Evolutionary conservation across 2,888 invertebrate species (phyloP), one percentile per base, ranked within the genome.

Genomic region (Cheilosia pagana): DNA sequence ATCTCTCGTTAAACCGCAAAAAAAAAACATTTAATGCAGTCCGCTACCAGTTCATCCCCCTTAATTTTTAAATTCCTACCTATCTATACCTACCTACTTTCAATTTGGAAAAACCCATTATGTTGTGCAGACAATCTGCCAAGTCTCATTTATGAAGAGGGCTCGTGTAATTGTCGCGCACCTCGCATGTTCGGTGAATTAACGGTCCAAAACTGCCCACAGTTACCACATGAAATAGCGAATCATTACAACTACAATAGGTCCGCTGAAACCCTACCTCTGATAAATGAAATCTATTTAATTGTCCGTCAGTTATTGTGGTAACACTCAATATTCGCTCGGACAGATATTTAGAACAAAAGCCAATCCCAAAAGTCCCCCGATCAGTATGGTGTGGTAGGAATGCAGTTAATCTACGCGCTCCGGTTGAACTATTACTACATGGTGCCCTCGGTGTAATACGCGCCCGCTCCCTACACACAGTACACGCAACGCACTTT

Each of bases 221-320:
- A 28, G 12, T 16, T 21, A 23, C 25, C 16, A 8, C 21, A 59
- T 25, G 10, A 6, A 67, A 60, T 23, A 77, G 50, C 63, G 57
- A 65, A 63, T 53, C 28, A 5, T 43, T 41, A 60, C 52, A 45
- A 8, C 43, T 8, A 8, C 8, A 53, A 65, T n/a, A n/a, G n/a
- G n/a, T n/a, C n/a, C 14, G 23, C 16, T 19, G 12, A 19, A 16
- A 72, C 60, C 43, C 62, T 67, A 60, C 53, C 74, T 4, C 41
- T 6, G 16, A 31, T 62, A 50, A 41, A 62, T 74, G 62, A 68
- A 74, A 81, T 68, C 62, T 25, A 67, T 62, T 81, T 57, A 74
- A 81, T 74, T 53, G 74, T 68, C 62, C 50, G 48, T 16, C 14
- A 41, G 39, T 16, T 7, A 45, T 52, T 35, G 12, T 35, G 12